phyloP scores from a whole-genome alignment of 2,113 vertebrate genomes.

The Proterorhinus semilunaris region DNA sequence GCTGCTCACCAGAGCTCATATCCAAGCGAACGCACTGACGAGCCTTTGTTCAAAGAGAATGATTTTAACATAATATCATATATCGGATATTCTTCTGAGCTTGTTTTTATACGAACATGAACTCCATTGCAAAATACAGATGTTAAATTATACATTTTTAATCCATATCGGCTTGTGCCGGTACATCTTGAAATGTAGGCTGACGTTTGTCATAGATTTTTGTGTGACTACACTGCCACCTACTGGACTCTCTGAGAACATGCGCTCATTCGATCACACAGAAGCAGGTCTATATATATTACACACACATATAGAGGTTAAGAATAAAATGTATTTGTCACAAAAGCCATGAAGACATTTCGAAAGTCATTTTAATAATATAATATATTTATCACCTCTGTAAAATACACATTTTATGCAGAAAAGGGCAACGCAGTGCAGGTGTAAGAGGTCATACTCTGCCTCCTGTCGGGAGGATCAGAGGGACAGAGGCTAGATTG shows the following conservation, averaged over 20 bases:
- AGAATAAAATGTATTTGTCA: too few relatives aligned
- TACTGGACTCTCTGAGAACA: constrained; percentile 63
- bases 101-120: constrained; percentile 25
- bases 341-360: too few relatives aligned
- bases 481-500: too few relatives aligned
- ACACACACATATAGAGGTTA: too few relatives aligned
- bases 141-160: constrained; percentile 50
- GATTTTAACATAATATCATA: constrained; percentile 1
- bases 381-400: too few relatives aligned
- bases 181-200: constrained; percentile 44
- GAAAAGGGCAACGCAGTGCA: too few relatives aligned
- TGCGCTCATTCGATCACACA: constrained; percentile 28
- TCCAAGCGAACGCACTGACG: constrained; percentile 19
- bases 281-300: constrained; percentile 27
- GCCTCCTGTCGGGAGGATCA: too few relatives aligned
- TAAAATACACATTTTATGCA: too few relatives aligned
- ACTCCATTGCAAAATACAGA: constrained; percentile 40
- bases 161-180: constrained; percentile 52
- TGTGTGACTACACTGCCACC: constrained; percentile 78
- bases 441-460: too few relatives aligned
- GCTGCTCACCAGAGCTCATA: constrained; percentile 20
- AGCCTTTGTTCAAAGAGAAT: constrained; percentile 19
- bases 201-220: constrained; percentile 39
- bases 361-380: too few relatives aligned
- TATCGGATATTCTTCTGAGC: constrained; percentile 5